phyloP scores from a whole-genome alignment of 2,888 invertebrate species.

The Boloria selene region DNA sequence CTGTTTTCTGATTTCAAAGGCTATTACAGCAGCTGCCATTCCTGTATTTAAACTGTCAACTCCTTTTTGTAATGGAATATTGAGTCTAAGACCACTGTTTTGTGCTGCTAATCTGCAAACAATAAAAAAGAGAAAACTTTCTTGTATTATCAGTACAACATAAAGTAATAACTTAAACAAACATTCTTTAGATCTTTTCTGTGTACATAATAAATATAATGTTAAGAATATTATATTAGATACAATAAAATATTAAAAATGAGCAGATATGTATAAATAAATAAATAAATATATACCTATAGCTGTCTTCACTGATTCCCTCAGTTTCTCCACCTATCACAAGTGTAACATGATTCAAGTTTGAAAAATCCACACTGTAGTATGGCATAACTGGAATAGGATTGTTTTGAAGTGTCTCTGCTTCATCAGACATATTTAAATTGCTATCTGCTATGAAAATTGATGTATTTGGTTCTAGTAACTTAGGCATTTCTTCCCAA shows the following conservation, averaged over 20 bases:
- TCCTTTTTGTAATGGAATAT: constrained; percentile 89
- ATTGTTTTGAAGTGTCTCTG: constrained; percentile 36
- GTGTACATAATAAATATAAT: too few relatives aligned
- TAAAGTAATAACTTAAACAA: too few relatives aligned
- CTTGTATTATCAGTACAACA: too few relatives aligned
- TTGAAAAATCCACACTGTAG: constrained; percentile 81
- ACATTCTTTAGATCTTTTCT: too few relatives aligned
- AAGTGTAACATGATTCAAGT: constrained; percentile 82
- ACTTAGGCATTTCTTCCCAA: constrained; percentile 84
- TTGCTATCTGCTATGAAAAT: constrained; percentile 88
- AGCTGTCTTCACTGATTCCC: constrained; percentile 90
- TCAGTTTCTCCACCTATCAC: constrained; percentile 95
- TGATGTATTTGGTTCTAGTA: constrained; percentile 73
- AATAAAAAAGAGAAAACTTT: not conserved
- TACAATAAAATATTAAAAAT: not conserved
- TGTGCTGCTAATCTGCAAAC: constrained; percentile 79
- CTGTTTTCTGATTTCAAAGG: constrained; percentile 92
- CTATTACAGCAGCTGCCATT: constrained; percentile 90
- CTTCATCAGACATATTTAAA: constrained; percentile 47
- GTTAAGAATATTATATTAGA: not conserved
- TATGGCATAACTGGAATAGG: constrained; percentile 84
- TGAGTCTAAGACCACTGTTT: constrained; percentile 84
- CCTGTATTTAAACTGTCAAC: constrained; percentile 94
- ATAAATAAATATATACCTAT: too few relatives aligned
- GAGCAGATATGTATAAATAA: constrained; percentile 13